A percentile compares a stretch with the other conserved stretches of the same genome.
Evolutionary conservation across 2,113 vertebrate genomes (phyloP).

Genomic region (Proteles cristata): DNA sequence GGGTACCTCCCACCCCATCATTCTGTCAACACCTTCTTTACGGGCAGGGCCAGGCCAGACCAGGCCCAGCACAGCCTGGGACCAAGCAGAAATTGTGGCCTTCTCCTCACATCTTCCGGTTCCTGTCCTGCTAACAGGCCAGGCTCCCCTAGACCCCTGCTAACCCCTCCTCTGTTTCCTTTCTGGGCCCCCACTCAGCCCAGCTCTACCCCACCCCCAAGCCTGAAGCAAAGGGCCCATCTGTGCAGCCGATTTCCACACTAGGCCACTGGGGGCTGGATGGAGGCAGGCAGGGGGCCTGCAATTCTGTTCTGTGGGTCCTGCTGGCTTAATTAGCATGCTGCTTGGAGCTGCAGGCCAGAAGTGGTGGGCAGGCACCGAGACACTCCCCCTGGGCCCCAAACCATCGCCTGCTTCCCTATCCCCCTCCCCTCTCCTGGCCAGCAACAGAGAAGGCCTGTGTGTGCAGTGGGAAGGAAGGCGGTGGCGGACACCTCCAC

Average conservation of each 20-base stretch:
- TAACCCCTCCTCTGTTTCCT: conserved; percentile 66
- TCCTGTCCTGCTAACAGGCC: not conserved
- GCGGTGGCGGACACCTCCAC: conserved; percentile 68
- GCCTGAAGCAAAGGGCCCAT: conserved; percentile 43
- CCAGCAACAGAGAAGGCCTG: conserved; percentile 72
- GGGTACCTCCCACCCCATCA: conserved; percentile 77
- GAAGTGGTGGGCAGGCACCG: conserved; percentile 74
- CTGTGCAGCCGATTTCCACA: conserved; percentile 55
- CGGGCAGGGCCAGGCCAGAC: conserved; percentile 43
- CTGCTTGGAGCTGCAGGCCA: conserved; percentile 34
- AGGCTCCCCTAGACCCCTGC: conserved; percentile 44
- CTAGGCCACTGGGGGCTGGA: conserved; percentile 61
- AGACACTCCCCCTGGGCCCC: conserved; percentile 64
- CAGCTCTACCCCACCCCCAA: not conserved
- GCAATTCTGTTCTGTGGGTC: conserved; percentile 8
- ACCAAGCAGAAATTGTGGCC: not conserved
- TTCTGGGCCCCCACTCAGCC: conserved; percentile 37
- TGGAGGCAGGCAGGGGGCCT: conserved; percentile 38
- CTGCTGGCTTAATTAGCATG: conserved; percentile 42
- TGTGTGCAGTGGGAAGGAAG: conserved; percentile 50
- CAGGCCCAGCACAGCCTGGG: conserved; percentile 23
- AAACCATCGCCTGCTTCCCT: conserved; percentile 50
- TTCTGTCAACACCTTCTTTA: conserved; percentile 79
- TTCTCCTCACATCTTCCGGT: not conserved
- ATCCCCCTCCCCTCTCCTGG: not conserved